Percentiles rank a stretch among this genome's conserved stretches.
phyloP scores from a whole-genome alignment of 2,888 invertebrate genomes.

The Halocaridina rubra region DNA sequence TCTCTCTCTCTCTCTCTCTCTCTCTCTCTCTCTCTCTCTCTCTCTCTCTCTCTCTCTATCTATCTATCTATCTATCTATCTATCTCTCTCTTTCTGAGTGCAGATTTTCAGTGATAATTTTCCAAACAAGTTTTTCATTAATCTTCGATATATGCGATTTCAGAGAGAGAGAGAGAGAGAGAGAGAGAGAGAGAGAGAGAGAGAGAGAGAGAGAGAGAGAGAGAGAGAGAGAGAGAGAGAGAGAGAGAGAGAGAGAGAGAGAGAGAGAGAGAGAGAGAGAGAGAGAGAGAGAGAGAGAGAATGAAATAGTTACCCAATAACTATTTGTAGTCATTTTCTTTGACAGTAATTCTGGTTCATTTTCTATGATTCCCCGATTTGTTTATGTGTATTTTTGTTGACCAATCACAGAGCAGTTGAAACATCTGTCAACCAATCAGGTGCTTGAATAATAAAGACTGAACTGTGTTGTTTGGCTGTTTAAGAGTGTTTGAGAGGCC shows the following conservation, averaged over 20 bases:
- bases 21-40: not conserved
- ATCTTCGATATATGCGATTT: not conserved
- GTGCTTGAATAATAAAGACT: not conserved
- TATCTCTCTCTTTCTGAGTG: too few relatives aligned
- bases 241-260: not conserved
- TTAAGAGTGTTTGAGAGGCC: too few relatives aligned
- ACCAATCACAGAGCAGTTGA: constrained; percentile 5
- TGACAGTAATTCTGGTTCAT: not conserved
- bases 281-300: not conserved
- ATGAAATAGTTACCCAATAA: not conserved
- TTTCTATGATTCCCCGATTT: constrained; percentile 13
- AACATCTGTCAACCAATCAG: constrained; percentile 15
- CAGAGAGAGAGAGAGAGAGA: too few relatives aligned
- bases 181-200: not conserved
- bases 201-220: not conserved
- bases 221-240: not conserved
- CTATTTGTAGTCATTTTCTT: not conserved
- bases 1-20: not conserved
- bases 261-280: not conserved
- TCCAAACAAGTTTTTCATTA: not conserved
- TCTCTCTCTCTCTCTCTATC: too few relatives aligned
- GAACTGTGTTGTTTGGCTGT: too few relatives aligned
- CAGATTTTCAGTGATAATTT: not conserved
- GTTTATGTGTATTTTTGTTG: constrained; percentile 40
- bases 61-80: too few relatives aligned